These are phyloP conservation scores for Lypha dubia DNA, from an alignment of 2,888 invertebrate genomes.

Conservation along the genomic window DNA sequence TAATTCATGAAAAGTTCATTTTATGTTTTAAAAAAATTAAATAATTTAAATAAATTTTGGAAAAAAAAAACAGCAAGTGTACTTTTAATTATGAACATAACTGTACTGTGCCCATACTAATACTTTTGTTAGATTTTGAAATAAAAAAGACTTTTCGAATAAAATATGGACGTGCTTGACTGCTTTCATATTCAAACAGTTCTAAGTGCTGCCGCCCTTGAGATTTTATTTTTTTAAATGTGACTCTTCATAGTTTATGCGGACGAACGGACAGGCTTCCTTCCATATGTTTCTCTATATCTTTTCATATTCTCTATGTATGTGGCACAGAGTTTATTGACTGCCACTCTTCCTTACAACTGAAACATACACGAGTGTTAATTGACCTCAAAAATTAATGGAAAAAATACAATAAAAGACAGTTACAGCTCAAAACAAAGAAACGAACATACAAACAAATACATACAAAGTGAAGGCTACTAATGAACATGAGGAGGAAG, in stretches of 20 bases:
- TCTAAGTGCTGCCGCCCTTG: no score
- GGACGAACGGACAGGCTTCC: neutral
- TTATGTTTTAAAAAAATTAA: no score
- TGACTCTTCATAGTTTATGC: neutral
- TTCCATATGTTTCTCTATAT: neutral
- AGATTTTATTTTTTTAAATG: neutral
- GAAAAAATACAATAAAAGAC: neutral
- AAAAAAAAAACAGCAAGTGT: neutral
- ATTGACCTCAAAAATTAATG: slow-evolving; percentile 15
- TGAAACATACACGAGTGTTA: slow-evolving; percentile 14
- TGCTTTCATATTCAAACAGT: neutral
- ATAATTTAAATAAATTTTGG: no score
- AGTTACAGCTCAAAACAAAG: neutral
- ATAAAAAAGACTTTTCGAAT: neutral
- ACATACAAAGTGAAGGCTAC: neutral
- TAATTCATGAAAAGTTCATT: no score
- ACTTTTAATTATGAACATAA: neutral
- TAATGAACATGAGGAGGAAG: neutral
- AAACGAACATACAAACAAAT: no score
- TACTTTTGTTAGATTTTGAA: no score
- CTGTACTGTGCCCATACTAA: neutral
- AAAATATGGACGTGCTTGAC: neutral
- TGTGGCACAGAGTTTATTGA: slow-evolving; percentile 2
- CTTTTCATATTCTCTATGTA: no score
- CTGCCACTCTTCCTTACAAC: neutral